phyloP scores from a whole-genome alignment of 53 echinoderm and acorn worm genomes.

The Paracentrotus lividus region DNA sequence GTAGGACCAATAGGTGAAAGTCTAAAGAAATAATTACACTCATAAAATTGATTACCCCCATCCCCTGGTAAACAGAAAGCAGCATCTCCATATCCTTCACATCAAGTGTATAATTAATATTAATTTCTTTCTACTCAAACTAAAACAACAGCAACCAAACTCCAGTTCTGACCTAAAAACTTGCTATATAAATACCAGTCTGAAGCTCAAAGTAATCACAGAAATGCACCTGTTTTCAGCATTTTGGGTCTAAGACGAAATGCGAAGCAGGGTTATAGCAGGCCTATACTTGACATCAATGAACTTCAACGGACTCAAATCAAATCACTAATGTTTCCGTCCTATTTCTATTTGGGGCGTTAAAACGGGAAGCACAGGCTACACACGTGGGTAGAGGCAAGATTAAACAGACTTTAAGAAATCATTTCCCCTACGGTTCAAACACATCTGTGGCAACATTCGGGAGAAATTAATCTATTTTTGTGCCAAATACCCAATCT shows the following conservation, averaged over 20 bases:
- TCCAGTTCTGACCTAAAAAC: neutral
- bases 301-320: neutral
- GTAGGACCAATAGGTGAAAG: too few relatives aligned
- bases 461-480: neutral
- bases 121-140: too few relatives aligned
- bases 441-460: constrained; percentile 15
- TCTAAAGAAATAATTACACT: too few relatives aligned
- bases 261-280: neutral
- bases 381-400: neutral
- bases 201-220: neutral
- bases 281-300: constrained; percentile 27
- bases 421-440: neutral
- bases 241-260: neutral
- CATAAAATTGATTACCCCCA: too few relatives aligned
- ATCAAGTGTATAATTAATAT: neutral
- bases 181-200: neutral
- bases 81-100: neutral
- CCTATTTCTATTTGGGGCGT: neutral
- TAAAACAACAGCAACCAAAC: neutral
- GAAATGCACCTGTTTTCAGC: neutral
- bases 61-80: too few relatives aligned
- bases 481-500: neutral
- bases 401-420: neutral
- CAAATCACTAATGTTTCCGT: constrained; percentile 7
- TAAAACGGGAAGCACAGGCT: neutral